Percentiles rank a stretch among this genome's conserved stretches.
phyloP scores from a whole-genome alignment of 2,888 invertebrate species.

The Octonoba sinensis region DNA sequence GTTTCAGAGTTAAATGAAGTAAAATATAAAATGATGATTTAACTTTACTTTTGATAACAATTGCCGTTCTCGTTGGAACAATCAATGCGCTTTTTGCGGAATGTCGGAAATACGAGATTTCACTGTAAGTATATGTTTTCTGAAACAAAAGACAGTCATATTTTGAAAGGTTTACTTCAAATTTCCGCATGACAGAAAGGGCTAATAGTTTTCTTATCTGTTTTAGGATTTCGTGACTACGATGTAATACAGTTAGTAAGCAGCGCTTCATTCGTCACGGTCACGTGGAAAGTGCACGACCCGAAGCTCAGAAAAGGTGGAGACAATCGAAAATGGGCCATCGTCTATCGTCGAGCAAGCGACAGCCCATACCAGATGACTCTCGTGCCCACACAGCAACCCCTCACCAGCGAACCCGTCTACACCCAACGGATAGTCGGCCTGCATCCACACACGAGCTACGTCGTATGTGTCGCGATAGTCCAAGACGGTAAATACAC shows the following conservation, averaged over 20 bases:
- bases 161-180: no score
- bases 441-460: slow-evolving; percentile 22
- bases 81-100: no score
- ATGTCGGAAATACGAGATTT: no score
- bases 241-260: slow-evolving; percentile 31
- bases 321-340: slow-evolving; percentile 25
- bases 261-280: slow-evolving; percentile 23
- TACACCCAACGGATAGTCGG: slow-evolving; percentile 18
- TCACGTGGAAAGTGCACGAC: slow-evolving; percentile 31
- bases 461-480: slow-evolving; percentile 45
- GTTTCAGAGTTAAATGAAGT: no score
- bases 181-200: no score
- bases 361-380: slow-evolving; percentile 61
- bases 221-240: slow-evolving; percentile 26
- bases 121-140: no score
- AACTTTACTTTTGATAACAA: no score
- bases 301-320: not conserved
- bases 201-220: no score
- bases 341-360: slow-evolving; percentile 37
- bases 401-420: slow-evolving; percentile 9
- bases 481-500: slow-evolving; percentile 34
- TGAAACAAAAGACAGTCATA: no score
- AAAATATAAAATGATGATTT: no score
- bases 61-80: no score
- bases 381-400: slow-evolving; percentile 5